phyloP scores from a whole-genome alignment of 2,888 invertebrate species.

The Gari tellinella region DNA sequence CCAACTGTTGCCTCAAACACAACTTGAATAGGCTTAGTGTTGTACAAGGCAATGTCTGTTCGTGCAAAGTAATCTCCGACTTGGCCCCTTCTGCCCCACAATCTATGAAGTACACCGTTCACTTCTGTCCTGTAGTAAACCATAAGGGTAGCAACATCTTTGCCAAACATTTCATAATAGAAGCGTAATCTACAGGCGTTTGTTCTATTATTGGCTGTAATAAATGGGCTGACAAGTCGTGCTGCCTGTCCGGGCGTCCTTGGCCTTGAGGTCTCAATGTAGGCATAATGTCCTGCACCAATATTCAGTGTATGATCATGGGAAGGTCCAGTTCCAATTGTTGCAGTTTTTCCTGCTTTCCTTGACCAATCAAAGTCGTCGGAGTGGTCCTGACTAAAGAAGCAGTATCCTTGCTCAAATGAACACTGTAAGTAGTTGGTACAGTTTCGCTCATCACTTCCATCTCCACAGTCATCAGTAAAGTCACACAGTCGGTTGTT shows the following conservation, averaged over 20 bases:
- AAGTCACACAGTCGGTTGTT: slow-evolving; percentile 74
- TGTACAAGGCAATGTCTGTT: slow-evolving; percentile 64
- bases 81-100: slow-evolving; percentile 60
- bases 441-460: slow-evolving; percentile 75
- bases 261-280: slow-evolving; percentile 75
- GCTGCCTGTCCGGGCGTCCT: slow-evolving; percentile 72
- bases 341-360: slow-evolving; percentile 71
- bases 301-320: slow-evolving; percentile 79
- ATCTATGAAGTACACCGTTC: slow-evolving; percentile 66
- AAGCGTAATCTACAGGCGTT: slow-evolving; percentile 73
- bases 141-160: slow-evolving; percentile 70
- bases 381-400: slow-evolving; percentile 73
- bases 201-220: slow-evolving; percentile 48
- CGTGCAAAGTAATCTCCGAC: slow-evolving; percentile 75
- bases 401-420: slow-evolving; percentile 76
- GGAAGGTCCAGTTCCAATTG: slow-evolving; percentile 78
- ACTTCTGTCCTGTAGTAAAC: slow-evolving; percentile 74
- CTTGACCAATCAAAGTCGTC: slow-evolving; percentile 82
- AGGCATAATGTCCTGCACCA: slow-evolving; percentile 73
- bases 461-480: slow-evolving; percentile 81
- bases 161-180: slow-evolving; percentile 81
- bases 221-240: slow-evolving; percentile 78
- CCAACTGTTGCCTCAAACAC: slow-evolving; percentile 78
- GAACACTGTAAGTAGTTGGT: slow-evolving; percentile 63
- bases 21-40: slow-evolving; percentile 71